Conservation (phyloP, 2,113 vertebrate species). For the Greenwoodochromis staneri region DNA sequence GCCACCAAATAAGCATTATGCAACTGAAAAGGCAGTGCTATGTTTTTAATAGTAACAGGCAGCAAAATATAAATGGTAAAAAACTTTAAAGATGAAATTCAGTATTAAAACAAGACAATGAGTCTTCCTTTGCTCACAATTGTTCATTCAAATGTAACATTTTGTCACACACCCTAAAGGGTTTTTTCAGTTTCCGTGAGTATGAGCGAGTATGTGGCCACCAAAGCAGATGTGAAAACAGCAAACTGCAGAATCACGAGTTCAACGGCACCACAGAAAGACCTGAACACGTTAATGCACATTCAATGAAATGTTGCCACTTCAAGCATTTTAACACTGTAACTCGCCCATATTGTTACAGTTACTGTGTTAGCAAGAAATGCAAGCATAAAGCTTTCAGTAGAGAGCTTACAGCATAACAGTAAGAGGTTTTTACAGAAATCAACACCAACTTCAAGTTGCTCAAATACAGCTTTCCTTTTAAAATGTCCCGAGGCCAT, state of each 20-base stretch:
- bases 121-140: neutral
- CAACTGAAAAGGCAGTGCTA: constrained; percentile 1
- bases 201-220: neutral
- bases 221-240: neutral
- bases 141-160: neutral
- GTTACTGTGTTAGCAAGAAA: neutral
- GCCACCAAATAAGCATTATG: neutral
- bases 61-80: neutral
- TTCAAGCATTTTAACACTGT: neutral
- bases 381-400: neutral
- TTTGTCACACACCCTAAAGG: neutral
- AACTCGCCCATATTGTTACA: neutral
- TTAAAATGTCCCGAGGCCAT: neutral
- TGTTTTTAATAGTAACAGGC: neutral
- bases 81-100: neutral
- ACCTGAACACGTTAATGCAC: neutral
- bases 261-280: neutral
- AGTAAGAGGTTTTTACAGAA: neutral
- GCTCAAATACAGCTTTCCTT: neutral
- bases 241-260: neutral
- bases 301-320: neutral
- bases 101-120: neutral
- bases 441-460: neutral
- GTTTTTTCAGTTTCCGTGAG: neutral
- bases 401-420: neutral